Evolutionary conservation across 2,113 vertebrate genomes (phyloP), one percentile per base, ranked within the genome.

Genomic region (Labrus mixtus): DNA sequence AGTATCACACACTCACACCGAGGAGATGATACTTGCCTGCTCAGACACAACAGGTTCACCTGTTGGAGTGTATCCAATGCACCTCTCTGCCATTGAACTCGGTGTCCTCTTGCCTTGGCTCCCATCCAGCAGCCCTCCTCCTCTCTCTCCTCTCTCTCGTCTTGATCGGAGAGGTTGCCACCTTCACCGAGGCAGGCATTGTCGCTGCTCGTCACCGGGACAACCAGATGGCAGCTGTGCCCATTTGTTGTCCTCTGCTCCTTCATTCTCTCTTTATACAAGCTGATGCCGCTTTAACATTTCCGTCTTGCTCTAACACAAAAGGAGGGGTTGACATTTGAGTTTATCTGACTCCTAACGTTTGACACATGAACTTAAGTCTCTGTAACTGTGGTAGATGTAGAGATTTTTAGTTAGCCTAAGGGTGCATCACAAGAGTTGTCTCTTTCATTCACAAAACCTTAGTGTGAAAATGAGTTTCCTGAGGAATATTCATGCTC

Each of bases 141-240:
- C 9, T 41, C 20, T 45, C 53, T 4, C 68, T 64, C 74, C 62
- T 22, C 57, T 67, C 51, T 19, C 55, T 57, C 10, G 16, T 58
- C 80, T 78, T 64, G 22, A 78, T 33, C 29, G 29, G 29, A 33
- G 29, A 33, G 29, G 3, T 3, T 33, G 29, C 29, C 29, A 33
- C 76, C 23, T 16, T 43, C 15, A 41, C 37, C 3, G 36, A 77
- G 61, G 65, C 66, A 6, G 46, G 71, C 74, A 70, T 20, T 66
- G 73, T 64, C 25, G 15, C 54, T 16, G 43, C 29, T 29, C 12
- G 76, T 89, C 54, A 4, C 83, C 83, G 81, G n/a, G 58, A 61
- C 73, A 71, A 88, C 81, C 75, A 67, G 56, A 70, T 56, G 79
- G 85, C 85, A 75, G 84, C 74, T 81, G 79, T 19, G 56, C 69